These are phyloP conservation scores for Parnassius glacialis DNA, from an alignment of 2,888 invertebrate species.

Conservation along the genomic window DNA sequence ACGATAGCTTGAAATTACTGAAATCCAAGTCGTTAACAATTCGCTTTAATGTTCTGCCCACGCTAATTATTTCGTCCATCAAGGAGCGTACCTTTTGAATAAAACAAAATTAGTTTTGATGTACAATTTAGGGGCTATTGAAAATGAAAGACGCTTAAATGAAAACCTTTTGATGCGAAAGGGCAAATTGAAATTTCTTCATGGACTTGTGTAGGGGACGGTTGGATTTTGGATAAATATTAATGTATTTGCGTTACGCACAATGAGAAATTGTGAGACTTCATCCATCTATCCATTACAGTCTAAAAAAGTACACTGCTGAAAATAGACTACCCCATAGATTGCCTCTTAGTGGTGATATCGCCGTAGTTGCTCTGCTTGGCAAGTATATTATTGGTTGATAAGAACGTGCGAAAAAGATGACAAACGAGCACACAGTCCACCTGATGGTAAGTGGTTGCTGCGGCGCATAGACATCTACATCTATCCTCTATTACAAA, in stretches of 20 bases:
- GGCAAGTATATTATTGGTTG: too few species aligned
- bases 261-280: too few species aligned
- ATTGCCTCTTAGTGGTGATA: too few species aligned
- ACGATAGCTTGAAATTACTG: constrained; percentile 7
- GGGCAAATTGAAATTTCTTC: constrained; percentile 1
- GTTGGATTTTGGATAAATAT: background rate
- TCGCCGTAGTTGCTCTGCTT: too few species aligned
- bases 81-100: constrained; percentile 42
- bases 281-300: too few species aligned
- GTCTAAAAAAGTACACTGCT: too few species aligned
- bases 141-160: constrained; percentile 40
- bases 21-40: constrained; percentile 36
- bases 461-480: too few species aligned
- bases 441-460: too few species aligned
- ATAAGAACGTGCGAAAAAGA: too few species aligned
- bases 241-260: background rate
- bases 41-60: constrained; percentile 40
- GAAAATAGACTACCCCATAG: too few species aligned
- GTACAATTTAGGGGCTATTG: constrained; percentile 51
- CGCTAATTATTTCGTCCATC: constrained; percentile 36
- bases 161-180: constrained; percentile 16
- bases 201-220: background rate
- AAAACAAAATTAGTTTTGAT: constrained; percentile 54
- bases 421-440: too few species aligned
- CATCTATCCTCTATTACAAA: too few species aligned